Percentiles rank a stretch among this genome's conserved stretches.
Evolutionary conservation across 2,797 vertebrate species (phyloP).

Genomic region (Loris lydekkerianus): DNA sequence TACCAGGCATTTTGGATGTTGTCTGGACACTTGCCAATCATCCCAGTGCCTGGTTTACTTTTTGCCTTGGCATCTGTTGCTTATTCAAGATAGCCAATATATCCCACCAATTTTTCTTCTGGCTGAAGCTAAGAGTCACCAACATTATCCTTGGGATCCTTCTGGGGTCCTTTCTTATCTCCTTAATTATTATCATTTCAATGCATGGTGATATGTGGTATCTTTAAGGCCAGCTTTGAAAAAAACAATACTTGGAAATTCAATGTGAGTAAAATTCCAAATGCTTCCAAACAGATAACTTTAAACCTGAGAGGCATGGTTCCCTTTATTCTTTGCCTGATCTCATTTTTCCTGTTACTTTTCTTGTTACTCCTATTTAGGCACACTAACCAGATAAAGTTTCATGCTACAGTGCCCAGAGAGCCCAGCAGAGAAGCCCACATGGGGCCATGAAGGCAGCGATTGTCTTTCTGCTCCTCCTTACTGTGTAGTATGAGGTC

Average conservation of each 20-base stretch:
- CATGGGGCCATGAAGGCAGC: not conserved
- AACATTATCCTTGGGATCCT: not conserved
- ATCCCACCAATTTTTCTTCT: not conserved
- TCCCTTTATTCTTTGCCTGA: not conserved
- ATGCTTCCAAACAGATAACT: not conserved
- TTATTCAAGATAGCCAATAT: conserved; percentile 36
- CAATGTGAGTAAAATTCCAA: not conserved
- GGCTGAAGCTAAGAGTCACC: conserved; percentile 47
- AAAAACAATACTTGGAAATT: not conserved
- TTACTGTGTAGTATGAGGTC: not conserved
- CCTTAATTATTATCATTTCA: not conserved
- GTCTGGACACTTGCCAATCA: not conserved
- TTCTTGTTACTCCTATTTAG: not conserved
- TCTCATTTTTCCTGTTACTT: conserved; percentile 4
- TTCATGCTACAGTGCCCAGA: not conserved
- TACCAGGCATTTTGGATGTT: not conserved
- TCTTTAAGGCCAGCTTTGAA: not conserved
- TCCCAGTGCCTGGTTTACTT: conserved; percentile 20
- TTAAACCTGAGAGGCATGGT: not conserved
- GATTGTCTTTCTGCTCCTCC: not conserved
- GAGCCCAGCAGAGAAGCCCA: not conserved
- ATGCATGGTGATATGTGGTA: not conserved
- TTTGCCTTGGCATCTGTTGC: conserved; percentile 1
- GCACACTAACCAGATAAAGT: not conserved
- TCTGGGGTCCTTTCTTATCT: not conserved